These are phyloP conservation scores for Calameuta idolon DNA, from an alignment of 2,888 invertebrate genomes.

Conservation along the genomic window DNA sequence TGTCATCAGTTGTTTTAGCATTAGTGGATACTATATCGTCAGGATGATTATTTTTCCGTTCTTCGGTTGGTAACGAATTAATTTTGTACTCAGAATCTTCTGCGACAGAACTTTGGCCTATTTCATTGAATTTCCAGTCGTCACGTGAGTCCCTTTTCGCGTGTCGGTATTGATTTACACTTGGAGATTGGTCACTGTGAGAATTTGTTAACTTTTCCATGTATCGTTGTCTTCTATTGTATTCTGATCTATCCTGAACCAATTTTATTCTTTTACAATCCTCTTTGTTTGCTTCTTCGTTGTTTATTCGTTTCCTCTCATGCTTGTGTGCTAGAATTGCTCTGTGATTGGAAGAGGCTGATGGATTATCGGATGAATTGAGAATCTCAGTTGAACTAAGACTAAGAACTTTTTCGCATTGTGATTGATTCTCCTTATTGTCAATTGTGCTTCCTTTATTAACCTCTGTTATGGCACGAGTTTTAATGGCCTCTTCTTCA, in stretches of 20 bases:
- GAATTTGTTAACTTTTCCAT: neutral
- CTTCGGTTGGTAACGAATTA: neutral
- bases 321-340: conserved; percentile 2
- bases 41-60: neutral
- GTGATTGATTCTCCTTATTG: conserved; percentile 3
- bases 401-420: neutral
- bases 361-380: conserved; percentile 1
- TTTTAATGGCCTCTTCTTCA: neutral
- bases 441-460: neutral
- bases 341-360: neutral
- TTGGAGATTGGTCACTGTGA: neutral
- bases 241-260: conserved; percentile 3
- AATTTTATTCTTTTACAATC: conserved; percentile 13
- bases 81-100: neutral
- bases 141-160: neutral
- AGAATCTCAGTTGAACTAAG: neutral
- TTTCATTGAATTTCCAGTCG: neutral
- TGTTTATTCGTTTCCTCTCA: conserved; percentile 12
- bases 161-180: neutral
- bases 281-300: neutral
- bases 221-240: neutral
- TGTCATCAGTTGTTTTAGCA: neutral
- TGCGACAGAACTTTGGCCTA: neutral
- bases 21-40: neutral
- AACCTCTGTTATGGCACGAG: neutral